phyloP scores from a whole-genome alignment of 1,140 invertebrate genomes.

The Diabrotica undecimpunctata region DNA sequence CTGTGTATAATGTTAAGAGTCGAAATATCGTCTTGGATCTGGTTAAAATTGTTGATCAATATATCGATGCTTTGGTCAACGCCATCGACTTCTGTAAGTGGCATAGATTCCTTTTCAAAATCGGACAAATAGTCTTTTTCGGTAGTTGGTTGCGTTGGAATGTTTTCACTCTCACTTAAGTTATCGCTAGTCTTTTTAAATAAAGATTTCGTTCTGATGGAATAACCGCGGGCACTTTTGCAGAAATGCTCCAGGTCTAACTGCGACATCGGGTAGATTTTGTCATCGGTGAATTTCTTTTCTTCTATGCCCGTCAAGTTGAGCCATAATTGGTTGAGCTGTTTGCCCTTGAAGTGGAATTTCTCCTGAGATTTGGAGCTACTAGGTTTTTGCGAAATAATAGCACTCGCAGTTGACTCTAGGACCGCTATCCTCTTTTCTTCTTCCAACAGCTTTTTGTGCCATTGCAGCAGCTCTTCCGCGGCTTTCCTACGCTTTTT shows the following conservation, averaged over 20 bases:
- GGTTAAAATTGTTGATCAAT: constrained; percentile 35
- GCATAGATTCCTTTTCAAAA: constrained; percentile 32
- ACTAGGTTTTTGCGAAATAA: constrained; percentile 36
- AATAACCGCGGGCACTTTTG: constrained; percentile 29
- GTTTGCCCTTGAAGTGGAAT: constrained; percentile 30
- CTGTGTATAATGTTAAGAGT: constrained; percentile 21
- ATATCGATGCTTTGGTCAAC: constrained; percentile 29
- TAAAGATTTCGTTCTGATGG: constrained; percentile 15
- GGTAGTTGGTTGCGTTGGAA: constrained; percentile 9
- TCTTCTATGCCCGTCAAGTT: constrained; percentile 31
- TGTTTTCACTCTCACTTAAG: constrained; percentile 21
- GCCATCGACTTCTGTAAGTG: constrained; percentile 17
- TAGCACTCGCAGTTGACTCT: constrained; percentile 38
- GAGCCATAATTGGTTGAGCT: constrained; percentile 35
- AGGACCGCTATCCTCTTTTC: constrained; percentile 43
- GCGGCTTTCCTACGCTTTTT: constrained; percentile 42
- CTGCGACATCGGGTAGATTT: constrained; percentile 33
- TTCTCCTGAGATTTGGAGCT: constrained; percentile 8
- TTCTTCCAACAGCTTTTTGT: constrained; percentile 44
- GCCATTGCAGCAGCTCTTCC: constrained; percentile 45
- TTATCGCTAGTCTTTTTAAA: neutral
- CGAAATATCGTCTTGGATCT: constrained; percentile 37
- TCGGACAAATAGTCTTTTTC: constrained; percentile 22
- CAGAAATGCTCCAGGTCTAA: constrained; percentile 31
- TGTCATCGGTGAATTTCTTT: constrained; percentile 32